These are phyloP conservation scores for Hydractinia symbiolongicarpus DNA, from an alignment of 30 jellyfish, hydroid and myxozoan genomes.

Conservation along the genomic window DNA sequence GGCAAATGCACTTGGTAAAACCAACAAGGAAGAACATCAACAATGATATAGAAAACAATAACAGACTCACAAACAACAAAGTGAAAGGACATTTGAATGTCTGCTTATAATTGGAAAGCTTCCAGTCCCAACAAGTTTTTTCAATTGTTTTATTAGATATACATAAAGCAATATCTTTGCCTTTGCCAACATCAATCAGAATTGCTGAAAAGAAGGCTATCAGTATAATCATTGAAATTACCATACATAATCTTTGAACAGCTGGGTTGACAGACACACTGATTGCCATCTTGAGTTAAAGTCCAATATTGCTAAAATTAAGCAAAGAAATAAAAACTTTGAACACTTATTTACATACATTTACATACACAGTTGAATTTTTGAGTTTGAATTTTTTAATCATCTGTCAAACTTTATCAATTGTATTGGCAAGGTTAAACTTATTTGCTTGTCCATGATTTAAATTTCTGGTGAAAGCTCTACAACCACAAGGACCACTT, in stretches of 20 bases:
- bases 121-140: conserved; percentile 16
- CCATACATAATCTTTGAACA: background rate
- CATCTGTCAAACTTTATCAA: too few relatives aligned
- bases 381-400: background rate
- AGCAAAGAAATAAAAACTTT: background rate
- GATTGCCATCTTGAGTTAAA: background rate
- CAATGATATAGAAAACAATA: background rate
- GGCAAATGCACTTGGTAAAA: background rate
- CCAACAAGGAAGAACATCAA: background rate
- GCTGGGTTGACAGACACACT: background rate
- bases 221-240: background rate
- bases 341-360: background rate
- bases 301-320: background rate
- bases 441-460: too few relatives aligned
- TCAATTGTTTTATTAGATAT: background rate
- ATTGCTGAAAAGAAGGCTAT: background rate
- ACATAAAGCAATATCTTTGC: conserved; percentile 5
- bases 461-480: too few relatives aligned
- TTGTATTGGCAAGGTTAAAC: too few relatives aligned
- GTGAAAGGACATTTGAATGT: conserved; percentile 6
- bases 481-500: too few relatives aligned
- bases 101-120: background rate
- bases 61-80: background rate
- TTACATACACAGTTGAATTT: background rate
- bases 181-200: conserved; percentile 8